Conservation (phyloP, 2,888 invertebrate genomes). For the Eupithecia pulchellata region DNA sequence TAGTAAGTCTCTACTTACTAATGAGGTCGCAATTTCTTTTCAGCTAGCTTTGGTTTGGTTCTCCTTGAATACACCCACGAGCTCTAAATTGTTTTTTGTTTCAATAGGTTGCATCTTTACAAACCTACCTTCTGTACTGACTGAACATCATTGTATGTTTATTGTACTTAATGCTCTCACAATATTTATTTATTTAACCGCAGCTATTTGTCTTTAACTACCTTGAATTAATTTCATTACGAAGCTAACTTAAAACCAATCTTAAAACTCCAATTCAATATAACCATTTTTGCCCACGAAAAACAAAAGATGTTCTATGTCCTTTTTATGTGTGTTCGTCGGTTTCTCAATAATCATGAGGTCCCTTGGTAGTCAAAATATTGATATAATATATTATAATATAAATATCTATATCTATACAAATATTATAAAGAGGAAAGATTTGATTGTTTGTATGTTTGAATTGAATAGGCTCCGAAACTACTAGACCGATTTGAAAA, state of each 20-base stretch:
- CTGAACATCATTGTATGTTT: neutral
- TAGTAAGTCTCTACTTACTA: no score
- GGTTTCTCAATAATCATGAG: no score
- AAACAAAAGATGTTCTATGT: no score
- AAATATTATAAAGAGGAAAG: no score
- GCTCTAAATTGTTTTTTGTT: neutral
- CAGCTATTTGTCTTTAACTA: neutral
- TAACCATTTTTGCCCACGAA: no score
- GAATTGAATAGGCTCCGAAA: no score
- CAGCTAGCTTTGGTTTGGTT: slow-evolving; percentile 35
- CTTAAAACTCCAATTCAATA: neutral
- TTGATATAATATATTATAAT: no score
- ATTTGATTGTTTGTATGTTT: no score
- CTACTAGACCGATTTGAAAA: no score
- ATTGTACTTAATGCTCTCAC: neutral
- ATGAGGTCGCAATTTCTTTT: slow-evolving; percentile 33
- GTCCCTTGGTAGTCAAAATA: no score
- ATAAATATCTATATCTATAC: no score
- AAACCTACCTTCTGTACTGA: neutral
- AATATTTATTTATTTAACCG: neutral
- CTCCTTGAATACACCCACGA: neutral
- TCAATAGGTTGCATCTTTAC: neutral
- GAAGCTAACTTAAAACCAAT: neutral
- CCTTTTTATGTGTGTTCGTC: no score
- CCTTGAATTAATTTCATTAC: neutral